phyloP scores from a whole-genome alignment of 2,113 vertebrate species.

The Spea bombifrons region DNA sequence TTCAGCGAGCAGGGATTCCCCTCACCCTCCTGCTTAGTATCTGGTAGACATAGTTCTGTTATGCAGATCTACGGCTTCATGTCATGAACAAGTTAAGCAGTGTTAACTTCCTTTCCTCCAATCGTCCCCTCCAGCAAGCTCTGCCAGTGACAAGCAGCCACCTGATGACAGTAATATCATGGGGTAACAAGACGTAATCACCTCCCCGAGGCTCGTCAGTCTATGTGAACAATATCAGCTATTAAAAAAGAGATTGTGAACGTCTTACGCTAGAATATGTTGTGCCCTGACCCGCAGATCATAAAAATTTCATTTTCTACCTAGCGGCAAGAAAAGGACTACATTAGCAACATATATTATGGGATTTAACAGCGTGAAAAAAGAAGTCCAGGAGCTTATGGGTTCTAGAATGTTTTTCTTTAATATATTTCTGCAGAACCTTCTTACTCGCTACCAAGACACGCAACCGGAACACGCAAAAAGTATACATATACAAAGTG shows the following conservation, averaged over 20 bases:
- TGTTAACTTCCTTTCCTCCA: not conserved
- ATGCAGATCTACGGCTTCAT: not conserved
- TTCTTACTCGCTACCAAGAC: no score
- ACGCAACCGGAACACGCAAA: no score
- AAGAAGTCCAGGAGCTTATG: no score
- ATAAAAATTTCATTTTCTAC: slow-evolving; percentile 10
- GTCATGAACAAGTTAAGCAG: not conserved
- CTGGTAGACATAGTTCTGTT: no score
- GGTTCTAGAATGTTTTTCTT: no score
- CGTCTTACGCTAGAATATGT: slow-evolving; percentile 17
- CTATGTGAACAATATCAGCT: slow-evolving; percentile 1
- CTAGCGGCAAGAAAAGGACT: not conserved
- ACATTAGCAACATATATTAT: not conserved
- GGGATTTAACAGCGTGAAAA: not conserved
- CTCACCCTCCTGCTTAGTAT: no score
- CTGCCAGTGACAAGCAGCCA: not conserved
- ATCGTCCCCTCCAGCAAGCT: not conserved
- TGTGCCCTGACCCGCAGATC: slow-evolving; percentile 1
- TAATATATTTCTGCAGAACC: no score
- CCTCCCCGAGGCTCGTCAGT: not conserved
- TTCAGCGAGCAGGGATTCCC: no score
- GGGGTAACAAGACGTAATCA: slow-evolving; percentile 22
- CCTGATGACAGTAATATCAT: slow-evolving; percentile 26
- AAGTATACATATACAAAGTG: no score
- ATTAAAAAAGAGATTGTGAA: slow-evolving; percentile 22